Conservation (phyloP, 2,797 vertebrate species). For the Chrysocyon brachyurus region DNA sequence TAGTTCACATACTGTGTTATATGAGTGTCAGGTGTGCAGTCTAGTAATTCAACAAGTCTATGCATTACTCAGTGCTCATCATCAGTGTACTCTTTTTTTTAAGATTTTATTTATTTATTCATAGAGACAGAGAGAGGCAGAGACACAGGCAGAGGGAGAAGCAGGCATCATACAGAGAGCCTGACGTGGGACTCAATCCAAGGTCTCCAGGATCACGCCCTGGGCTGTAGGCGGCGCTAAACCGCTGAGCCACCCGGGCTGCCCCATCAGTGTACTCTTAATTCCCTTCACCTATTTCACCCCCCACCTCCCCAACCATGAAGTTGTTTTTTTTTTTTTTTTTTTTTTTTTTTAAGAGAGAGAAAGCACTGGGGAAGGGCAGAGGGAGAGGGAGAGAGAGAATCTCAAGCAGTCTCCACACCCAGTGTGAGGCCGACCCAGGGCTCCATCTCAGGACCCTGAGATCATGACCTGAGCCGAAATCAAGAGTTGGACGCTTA, state of each 20-base stretch:
- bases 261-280: background rate
- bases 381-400: background rate
- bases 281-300: background rate
- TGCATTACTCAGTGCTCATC: background rate
- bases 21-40: background rate
- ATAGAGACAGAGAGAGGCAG: too few species aligned
- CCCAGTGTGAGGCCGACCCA: rapidly evolving
- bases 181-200: too few species aligned
- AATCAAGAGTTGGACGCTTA: background rate
- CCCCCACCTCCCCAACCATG: background rate
- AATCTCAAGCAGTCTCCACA: background rate
- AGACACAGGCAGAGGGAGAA: too few species aligned
- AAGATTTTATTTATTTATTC: too few species aligned
- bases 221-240: too few species aligned
- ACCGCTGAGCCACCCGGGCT: too few species aligned
- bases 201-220: too few species aligned
- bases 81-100: background rate
- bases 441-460: background rate
- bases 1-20: background rate
- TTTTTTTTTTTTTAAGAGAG: background rate
- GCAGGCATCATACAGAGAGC: too few species aligned
- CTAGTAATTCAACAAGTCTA: background rate
- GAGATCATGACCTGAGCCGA: background rate
- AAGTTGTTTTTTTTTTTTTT: background rate
- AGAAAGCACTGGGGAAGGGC: background rate